Evolutionary conservation across 1,140 invertebrate species (phyloP).

Genomic region (Nylanderia fulva): DNA sequence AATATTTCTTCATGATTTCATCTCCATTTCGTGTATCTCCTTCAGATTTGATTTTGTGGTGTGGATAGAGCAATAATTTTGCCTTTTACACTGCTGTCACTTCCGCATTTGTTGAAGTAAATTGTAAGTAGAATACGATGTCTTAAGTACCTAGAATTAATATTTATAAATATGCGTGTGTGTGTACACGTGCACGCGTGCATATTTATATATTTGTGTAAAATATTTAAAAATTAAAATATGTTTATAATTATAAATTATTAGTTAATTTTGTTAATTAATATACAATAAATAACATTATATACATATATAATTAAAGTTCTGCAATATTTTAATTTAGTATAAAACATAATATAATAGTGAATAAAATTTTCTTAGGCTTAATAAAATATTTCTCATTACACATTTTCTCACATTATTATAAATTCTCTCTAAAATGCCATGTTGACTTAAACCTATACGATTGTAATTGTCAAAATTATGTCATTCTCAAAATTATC

Average conservation of each 20-base stretch:
- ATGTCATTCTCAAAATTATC: background rate
- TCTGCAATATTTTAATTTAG: background rate
- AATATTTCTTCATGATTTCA: background rate
- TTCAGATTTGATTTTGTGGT: background rate
- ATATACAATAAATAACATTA: too few relatives aligned
- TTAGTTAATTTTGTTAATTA: too few relatives aligned
- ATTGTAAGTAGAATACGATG: conserved; percentile 63
- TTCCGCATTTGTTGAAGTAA: conserved; percentile 55
- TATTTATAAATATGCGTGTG: background rate
- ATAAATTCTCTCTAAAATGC: background rate
- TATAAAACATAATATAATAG: too few relatives aligned
- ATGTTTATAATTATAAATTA: too few relatives aligned
- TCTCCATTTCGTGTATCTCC: background rate
- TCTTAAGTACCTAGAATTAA: conserved; percentile 64
- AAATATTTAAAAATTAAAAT: too few relatives aligned
- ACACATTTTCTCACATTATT: too few relatives aligned
- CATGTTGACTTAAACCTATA: background rate
- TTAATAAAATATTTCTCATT: background rate
- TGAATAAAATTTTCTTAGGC: too few relatives aligned
- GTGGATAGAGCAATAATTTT: background rate
- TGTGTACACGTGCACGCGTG: too few relatives aligned
- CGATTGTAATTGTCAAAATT: background rate
- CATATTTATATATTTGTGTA: too few relatives aligned
- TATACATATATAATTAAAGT: too few relatives aligned
- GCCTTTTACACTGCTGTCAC: background rate